phyloP scores from a whole-genome alignment of 2,797 vertebrate genomes.

The Macroramphosus scolopax region DNA sequence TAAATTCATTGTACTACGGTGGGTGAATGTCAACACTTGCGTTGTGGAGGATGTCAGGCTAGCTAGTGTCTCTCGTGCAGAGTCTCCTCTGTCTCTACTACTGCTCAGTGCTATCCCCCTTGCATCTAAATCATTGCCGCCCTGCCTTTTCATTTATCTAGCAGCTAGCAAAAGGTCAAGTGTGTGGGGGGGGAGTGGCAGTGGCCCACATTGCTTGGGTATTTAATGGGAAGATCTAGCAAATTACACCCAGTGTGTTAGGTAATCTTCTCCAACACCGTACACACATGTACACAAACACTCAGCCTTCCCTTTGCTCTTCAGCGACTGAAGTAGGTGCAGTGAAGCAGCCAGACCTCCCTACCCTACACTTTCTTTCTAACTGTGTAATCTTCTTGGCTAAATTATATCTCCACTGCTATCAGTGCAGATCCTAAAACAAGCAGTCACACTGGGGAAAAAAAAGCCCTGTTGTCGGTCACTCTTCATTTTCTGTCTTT shows the following conservation, averaged over 20 bases:
- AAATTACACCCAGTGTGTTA: constrained; percentile 62
- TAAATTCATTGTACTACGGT: constrained; percentile 62
- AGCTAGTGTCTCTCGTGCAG: constrained; percentile 16
- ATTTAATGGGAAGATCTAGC: constrained; percentile 60
- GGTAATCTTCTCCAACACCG: constrained; percentile 27
- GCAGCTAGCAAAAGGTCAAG: constrained; percentile 74
- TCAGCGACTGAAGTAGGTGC: constrained; percentile 21
- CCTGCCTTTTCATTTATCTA: constrained; percentile 68
- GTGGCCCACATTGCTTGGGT: constrained; percentile 39
- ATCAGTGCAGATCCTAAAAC: constrained; percentile 56
- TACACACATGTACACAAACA: constrained; percentile 16
- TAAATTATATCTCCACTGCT: constrained; percentile 54
- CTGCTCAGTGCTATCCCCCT: constrained; percentile 28
- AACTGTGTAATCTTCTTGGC: constrained; percentile 47
- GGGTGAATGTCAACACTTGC: constrained; percentile 63
- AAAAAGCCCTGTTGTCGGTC: constrained; percentile 49
- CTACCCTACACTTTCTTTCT: constrained; percentile 10
- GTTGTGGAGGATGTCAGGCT: constrained; percentile 37
- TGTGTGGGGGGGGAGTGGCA: constrained; percentile 16
- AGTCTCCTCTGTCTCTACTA: constrained; percentile 6
- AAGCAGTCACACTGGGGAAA: constrained; percentile 39
- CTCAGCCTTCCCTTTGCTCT: constrained; percentile 2
- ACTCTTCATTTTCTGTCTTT: constrained; percentile 25
- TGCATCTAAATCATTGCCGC: constrained; percentile 66
- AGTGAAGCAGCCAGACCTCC: constrained; percentile 30